Evolutionary conservation across 1,140 invertebrate species (phyloP), one percentile per base, ranked within the genome.

Genomic region (Brachionus plicatilis): DNA sequence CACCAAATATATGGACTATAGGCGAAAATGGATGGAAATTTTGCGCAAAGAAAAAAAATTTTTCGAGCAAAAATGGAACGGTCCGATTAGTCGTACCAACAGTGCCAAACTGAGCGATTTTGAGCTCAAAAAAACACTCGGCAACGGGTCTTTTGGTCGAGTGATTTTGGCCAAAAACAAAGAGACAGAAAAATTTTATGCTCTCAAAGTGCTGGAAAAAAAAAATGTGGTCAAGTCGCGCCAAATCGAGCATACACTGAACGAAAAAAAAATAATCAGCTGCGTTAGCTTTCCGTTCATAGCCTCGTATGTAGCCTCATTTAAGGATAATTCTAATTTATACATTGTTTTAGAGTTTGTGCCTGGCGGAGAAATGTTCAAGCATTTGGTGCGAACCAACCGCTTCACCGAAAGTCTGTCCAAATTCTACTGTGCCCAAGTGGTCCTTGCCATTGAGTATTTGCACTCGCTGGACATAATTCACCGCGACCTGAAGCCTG

Each of bases 291-390:
- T 96, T 89, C 95, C 95, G 27, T 97, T 97, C 90, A 92, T 97
- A 83, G 95, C 96, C 86, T 96, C 95, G 88, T 91, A 96, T 86
- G 93, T 94, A 89, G 96, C 95, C 91, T 95, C 96, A 88, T 96
- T 96, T 91, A 96, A 97, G 88, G 91, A 85, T 45, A 85, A 85
- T 45, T 97, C 96, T 85, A 98, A 99, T 92, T 92, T 99, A 85
- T 99, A 98, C 90, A 98, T 99, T 96, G 96, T 98, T 86, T 92
- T 98, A 87, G 96, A 99, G 90, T 99, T 97, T 91, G 95, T 98
- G 45, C 95, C 95, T 29, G 97, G 96, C 20, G 96, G 96, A 85
- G 96, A 99, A 91, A 98, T 99, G 96, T 99, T 99, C 91, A 97
- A 96, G 68, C 96, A 98, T 91, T 92, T 98, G 86, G 92, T 96